Evolutionary conservation across 2,888 invertebrate species (phyloP), one percentile per base, ranked within the genome.

Genomic region (Xanthorhoe spadicearia): DNA sequence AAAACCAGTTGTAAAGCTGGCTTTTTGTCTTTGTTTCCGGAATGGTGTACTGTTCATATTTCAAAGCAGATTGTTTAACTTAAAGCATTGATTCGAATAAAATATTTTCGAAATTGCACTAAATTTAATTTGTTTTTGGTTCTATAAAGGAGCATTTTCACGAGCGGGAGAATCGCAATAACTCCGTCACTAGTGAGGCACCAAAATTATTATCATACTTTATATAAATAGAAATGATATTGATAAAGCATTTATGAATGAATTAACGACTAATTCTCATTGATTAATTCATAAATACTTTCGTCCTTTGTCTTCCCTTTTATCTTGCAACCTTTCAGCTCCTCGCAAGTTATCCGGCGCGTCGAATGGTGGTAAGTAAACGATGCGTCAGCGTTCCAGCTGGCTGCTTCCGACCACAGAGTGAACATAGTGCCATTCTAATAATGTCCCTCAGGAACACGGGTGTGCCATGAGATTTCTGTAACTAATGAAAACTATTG

Each of bases 1-100:
- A 67, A 65, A 68, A 58, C 68, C 63, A 59, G 57, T 62, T 54
- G 67, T 70, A 61, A 68, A 66, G 60, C 66, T 49, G 32, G 46
- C 56, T 69, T 57, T 59, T 61, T 64, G 51, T 28, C 48, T 35
- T 59, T 62, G 51, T 62, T 59, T 18, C 43, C 49, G 55, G 38
- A 49, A 28, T 43, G 46, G 58, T 19, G 4, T 52, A 48, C 43
- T 54, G 28, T 61, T 35, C n/a, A 13, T 18, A 17, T 55, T 61
- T 50, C 23, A 43, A 51, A 46, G 51, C 35, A 35, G 51, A 10
- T 8, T 54, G 49, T 38, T 55, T 17, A 17, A 13, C 43, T 17
- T 17, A 15, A 7, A 46, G 5, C n/a, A 48, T 48, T 43, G 38
- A 43, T 43, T 13, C 38, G 3, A 10, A 10, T 38, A 13, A 43